Evolutionary conservation across 2,888 invertebrate species (phyloP).

Genomic region (Pharmacophagus antenor): DNA sequence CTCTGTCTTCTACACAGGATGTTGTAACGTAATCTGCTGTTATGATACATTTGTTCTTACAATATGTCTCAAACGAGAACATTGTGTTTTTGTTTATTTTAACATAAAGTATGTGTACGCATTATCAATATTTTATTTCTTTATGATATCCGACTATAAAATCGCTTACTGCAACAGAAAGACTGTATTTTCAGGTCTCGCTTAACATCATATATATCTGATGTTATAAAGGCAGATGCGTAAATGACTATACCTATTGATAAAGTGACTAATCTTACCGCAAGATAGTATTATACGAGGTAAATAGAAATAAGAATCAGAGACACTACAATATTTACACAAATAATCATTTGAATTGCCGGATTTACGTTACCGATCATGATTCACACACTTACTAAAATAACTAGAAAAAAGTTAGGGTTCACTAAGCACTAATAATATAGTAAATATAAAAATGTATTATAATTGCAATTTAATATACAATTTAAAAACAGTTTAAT

Average conservation of each 20-base stretch:
- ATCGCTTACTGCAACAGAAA: background rate
- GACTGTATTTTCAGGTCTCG: too few relatives aligned
- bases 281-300: background rate
- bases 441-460: too few relatives aligned
- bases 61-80: too few relatives aligned
- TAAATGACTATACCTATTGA: too few relatives aligned
- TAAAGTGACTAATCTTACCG: background rate
- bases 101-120: background rate
- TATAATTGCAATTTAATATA: too few relatives aligned
- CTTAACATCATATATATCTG: too few relatives aligned
- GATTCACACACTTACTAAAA: background rate
- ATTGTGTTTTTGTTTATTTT: background rate
- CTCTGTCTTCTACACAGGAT: background rate
- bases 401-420: background rate
- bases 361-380: background rate
- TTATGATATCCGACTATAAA: background rate
- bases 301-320: background rate
- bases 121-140: background rate
- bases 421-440: too few relatives aligned
- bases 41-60: background rate
- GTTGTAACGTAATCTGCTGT: background rate
- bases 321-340: background rate
- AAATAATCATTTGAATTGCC: background rate
- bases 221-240: too few relatives aligned
- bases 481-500: too few relatives aligned